Conservation (phyloP, 1,140 invertebrate species). For the Helicoverpa armigera region DNA sequence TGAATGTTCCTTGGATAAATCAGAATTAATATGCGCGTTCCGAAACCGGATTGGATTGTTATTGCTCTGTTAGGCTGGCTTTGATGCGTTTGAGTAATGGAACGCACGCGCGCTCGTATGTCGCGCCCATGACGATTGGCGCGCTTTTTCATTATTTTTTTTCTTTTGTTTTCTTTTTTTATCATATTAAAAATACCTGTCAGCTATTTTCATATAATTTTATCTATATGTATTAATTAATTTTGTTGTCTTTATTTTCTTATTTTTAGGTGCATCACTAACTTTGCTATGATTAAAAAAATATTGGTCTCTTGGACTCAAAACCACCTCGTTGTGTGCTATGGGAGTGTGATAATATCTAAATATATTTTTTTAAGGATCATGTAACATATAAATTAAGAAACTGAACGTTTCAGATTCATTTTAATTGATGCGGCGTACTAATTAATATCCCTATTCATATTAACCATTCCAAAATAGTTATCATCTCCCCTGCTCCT, state of each 20-base stretch:
- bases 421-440: not conserved
- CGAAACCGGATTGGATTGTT: conserved; percentile 63
- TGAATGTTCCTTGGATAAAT: conserved; percentile 70
- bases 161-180: conserved; percentile 11
- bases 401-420: not conserved
- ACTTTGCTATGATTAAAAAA: too few relatives aligned
- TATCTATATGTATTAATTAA: conserved; percentile 9
- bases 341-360: too few relatives aligned
- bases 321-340: too few relatives aligned
- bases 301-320: too few relatives aligned
- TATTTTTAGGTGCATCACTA: too few relatives aligned
- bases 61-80: conserved; percentile 64
- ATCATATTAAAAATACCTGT: not conserved
- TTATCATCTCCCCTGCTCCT: conserved; percentile 22
- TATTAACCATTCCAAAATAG: conserved; percentile 37
- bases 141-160: conserved; percentile 9
- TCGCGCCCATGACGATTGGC: conserved; percentile 11
- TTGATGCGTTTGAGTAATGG: conserved; percentile 57
- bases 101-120: conserved; percentile 45
- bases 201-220: not conserved
- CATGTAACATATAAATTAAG: not conserved
- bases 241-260: not conserved
- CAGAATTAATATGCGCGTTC: conserved; percentile 61
- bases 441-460: conserved; percentile 8
- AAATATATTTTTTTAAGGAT: too few relatives aligned